phyloP scores from a whole-genome alignment of 2,888 invertebrate genomes.

The Sesamia inferens region DNA sequence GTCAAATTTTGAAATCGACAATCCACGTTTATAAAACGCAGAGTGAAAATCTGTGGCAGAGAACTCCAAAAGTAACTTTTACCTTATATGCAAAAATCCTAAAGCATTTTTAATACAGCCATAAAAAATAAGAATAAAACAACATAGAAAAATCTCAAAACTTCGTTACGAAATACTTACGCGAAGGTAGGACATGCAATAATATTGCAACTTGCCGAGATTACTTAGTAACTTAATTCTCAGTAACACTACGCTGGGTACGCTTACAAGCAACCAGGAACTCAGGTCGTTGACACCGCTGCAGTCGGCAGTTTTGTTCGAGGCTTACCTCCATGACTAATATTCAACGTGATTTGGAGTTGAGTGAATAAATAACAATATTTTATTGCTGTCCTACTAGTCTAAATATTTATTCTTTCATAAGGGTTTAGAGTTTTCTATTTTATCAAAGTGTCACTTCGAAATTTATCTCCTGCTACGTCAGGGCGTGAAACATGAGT shows the following conservation, averaged over 20 bases:
- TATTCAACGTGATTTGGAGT: conserved; percentile 39
- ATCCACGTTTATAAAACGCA: background rate
- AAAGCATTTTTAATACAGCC: background rate
- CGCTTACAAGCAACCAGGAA: conserved; percentile 41
- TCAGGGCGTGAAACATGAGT: conserved; percentile 12
- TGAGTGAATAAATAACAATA: conserved; percentile 39
- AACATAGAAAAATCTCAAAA: background rate
- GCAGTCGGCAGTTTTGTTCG: conserved; percentile 29
- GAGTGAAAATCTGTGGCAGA: background rate
- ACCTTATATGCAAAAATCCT: background rate
- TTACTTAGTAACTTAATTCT: conserved; percentile 33
- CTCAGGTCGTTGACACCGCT: conserved; percentile 51
- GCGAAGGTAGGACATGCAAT: background rate
- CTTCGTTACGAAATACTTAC: background rate
- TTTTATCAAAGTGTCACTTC: conserved; percentile 31
- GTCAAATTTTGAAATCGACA: conserved; percentile 1
- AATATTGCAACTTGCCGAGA: conserved; percentile 25
- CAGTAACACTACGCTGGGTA: conserved; percentile 50
- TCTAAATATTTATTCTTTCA: conserved; percentile 11
- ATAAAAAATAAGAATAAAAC: background rate
- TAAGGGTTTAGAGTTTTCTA: conserved; percentile 3
- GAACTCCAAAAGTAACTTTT: background rate
- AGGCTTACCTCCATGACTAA: conserved; percentile 52
- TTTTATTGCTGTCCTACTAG: conserved; percentile 15
- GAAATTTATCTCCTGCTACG: conserved; percentile 29